phyloP scores from a whole-genome alignment of 2,888 invertebrate genomes.

The Metalampra italica region DNA sequence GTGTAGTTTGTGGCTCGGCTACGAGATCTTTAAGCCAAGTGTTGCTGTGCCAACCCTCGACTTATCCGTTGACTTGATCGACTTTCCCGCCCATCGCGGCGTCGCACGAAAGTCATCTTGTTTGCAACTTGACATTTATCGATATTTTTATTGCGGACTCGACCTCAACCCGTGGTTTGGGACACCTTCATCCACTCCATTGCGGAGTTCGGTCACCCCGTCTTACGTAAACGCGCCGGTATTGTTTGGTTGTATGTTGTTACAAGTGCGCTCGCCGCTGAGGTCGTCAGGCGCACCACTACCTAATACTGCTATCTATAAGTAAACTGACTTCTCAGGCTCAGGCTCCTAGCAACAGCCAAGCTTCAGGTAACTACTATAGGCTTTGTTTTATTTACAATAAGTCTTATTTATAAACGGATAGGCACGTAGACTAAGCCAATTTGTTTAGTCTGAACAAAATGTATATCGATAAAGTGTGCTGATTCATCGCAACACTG shows the following conservation, averaged over 20 bases:
- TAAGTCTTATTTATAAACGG: too few relatives aligned
- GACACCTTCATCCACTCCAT: slow-evolving; percentile 55
- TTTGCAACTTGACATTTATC: slow-evolving; percentile 62
- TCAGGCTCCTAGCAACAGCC: too few relatives aligned
- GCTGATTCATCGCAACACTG: not conserved
- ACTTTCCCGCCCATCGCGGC: slow-evolving; percentile 11
- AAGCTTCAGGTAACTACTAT: too few relatives aligned
- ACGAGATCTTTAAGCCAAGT: not conserved
- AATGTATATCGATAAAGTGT: not conserved
- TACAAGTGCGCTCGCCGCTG: slow-evolving; percentile 25
- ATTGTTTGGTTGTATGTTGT: slow-evolving; percentile 35
- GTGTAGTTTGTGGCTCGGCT: not conserved
- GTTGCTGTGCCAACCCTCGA: slow-evolving; percentile 1
- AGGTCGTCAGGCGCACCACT: too few relatives aligned
- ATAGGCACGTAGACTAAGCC: too few relatives aligned
- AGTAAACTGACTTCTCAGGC: too few relatives aligned
- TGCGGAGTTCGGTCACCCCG: slow-evolving; percentile 58
- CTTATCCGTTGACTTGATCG: slow-evolving; percentile 12
- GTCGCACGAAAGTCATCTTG: slow-evolving; percentile 41
- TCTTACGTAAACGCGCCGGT: slow-evolving; percentile 61
- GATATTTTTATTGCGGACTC: slow-evolving; percentile 48
- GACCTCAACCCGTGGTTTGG: slow-evolving; percentile 71
- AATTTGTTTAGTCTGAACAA: too few relatives aligned
- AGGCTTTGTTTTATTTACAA: too few relatives aligned
- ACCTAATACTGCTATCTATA: too few relatives aligned